These are phyloP conservation scores for Nanger granti DNA, from an alignment of 2,113 vertebrate genomes.

Conservation along the genomic window DNA sequence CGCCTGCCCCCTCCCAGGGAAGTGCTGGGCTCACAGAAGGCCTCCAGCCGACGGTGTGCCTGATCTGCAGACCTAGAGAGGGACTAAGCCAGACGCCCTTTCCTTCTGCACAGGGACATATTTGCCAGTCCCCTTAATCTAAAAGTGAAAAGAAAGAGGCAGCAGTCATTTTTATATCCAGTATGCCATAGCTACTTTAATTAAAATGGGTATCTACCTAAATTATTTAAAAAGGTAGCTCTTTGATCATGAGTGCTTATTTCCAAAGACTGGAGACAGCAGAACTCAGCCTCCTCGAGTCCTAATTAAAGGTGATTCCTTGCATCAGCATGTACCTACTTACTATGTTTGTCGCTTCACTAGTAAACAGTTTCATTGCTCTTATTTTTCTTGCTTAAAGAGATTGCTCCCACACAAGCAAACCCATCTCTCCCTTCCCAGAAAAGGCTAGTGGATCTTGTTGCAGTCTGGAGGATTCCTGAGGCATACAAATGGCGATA, in stretches of 20 bases:
- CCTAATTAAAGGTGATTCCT: slow-evolving; percentile 65
- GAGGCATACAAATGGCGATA: neutral
- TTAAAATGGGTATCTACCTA: slow-evolving; percentile 67
- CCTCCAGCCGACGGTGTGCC: neutral
- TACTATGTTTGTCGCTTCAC: slow-evolving; percentile 42
- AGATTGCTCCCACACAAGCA: neutral
- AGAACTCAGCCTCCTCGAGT: slow-evolving; percentile 40
- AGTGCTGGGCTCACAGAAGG: neutral
- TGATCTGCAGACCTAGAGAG: slow-evolving; percentile 36
- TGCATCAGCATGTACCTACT: slow-evolving; percentile 60
- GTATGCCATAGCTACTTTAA: slow-evolving; percentile 66
- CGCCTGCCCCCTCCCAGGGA: neutral
- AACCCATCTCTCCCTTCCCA: neutral
- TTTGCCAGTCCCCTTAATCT: slow-evolving; percentile 34
- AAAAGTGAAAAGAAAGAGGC: slow-evolving; percentile 4
- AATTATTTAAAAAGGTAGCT: slow-evolving; percentile 71
- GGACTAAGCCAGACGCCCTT: slow-evolving; percentile 39
- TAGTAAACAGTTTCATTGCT: neutral
- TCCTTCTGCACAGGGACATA: slow-evolving; percentile 4
- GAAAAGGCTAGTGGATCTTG: neutral
- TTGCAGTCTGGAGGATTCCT: neutral
- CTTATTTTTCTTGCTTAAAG: neutral
- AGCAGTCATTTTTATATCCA: slow-evolving; percentile 52
- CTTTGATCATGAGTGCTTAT: slow-evolving; percentile 64
- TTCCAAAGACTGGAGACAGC: slow-evolving; percentile 57